These are phyloP conservation scores for Oscheius onirici DNA, from an alignment of 2,888 invertebrate genomes.

Conservation along the genomic window DNA sequence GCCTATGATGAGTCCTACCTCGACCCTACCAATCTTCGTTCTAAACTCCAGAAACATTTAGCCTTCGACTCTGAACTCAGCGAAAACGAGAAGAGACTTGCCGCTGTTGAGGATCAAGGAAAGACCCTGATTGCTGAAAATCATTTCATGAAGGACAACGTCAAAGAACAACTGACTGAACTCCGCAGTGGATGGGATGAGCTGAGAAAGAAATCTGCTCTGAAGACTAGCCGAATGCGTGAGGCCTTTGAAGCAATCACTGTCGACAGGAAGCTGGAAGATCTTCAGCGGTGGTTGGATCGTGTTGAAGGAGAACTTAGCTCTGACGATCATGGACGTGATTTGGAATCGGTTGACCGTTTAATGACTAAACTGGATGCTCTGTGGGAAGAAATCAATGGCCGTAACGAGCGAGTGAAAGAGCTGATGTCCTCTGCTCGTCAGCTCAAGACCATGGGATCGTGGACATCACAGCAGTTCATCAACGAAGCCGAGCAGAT, in stretches of 20 bases:
- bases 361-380: slow-evolving; percentile 77
- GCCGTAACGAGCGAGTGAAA: slow-evolving; percentile 56
- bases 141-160: slow-evolving; percentile 83
- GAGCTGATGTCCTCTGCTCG: slow-evolving; percentile 71
- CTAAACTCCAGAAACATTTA: slow-evolving; percentile 80
- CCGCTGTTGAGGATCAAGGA: slow-evolving; percentile 71
- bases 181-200: slow-evolving; percentile 88
- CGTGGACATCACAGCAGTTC: slow-evolving; percentile 69
- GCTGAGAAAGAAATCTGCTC: slow-evolving; percentile 80
- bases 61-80: slow-evolving; percentile 93
- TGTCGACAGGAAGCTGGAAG: slow-evolving; percentile 82
- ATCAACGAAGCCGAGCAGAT: slow-evolving; percentile 80
- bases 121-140: slow-evolving; percentile 78
- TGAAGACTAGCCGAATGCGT: slow-evolving; percentile 76
- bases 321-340: slow-evolving; percentile 85
- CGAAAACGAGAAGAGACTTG: slow-evolving; percentile 80
- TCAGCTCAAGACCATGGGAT: slow-evolving; percentile 69
- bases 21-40: slow-evolving; percentile 88
- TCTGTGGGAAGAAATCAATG: slow-evolving; percentile 62
- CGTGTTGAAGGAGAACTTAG: slow-evolving; percentile 79
- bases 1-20: slow-evolving; percentile 92
- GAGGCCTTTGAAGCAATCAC: slow-evolving; percentile 68
- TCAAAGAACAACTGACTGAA: slow-evolving; percentile 84
- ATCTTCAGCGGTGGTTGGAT: slow-evolving; percentile 79
- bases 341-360: slow-evolving; percentile 85